phyloP scores from a whole-genome alignment of 2,113 vertebrate species.

The Sphyrna mokarran region DNA sequence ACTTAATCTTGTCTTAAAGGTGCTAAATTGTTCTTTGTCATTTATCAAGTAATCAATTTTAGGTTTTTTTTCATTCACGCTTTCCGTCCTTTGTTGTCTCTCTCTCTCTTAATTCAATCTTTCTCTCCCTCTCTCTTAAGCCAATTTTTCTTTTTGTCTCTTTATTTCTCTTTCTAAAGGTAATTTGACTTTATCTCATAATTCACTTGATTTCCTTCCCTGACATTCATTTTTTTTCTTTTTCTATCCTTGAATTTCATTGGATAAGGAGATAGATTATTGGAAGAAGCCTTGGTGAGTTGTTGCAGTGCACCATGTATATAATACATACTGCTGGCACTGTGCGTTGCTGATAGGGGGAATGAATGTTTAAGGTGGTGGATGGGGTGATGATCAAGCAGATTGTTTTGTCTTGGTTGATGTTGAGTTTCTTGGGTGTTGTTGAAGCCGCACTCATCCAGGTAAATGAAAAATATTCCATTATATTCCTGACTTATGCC shows the following conservation, averaged over 20 bases:
- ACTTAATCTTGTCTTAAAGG: neutral
- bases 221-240: neutral
- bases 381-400: neutral
- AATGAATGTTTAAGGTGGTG: neutral
- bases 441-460: too few relatives aligned
- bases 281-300: neutral
- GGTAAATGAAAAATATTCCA: too few relatives aligned
- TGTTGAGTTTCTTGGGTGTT: too few relatives aligned
- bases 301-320: too few relatives aligned
- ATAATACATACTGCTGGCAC: neutral
- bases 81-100: neutral
- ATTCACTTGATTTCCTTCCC: neutral
- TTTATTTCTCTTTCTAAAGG: neutral
- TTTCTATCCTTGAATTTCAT: neutral
- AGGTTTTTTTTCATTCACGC: neutral
- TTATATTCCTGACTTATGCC: too few relatives aligned
- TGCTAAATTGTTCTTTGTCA: neutral
- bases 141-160: neutral
- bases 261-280: neutral
- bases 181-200: neutral
- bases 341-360: neutral
- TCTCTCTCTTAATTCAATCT: neutral
- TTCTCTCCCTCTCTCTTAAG: neutral
- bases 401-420: neutral
- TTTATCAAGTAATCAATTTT: neutral